phyloP scores from a whole-genome alignment of 1,140 invertebrate genomes.

The fruit fly (Drosophila melanogaster) region Release_6_plus_ISO1_MT NC_004354.4:4797501-4798000 shows the following conservation, averaged over 20 bases:
- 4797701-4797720: constrained; percentile 29
- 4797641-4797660: not conserved
- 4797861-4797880: too few relatives aligned
- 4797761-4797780: constrained; percentile 4
- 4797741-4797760: constrained; percentile 1
- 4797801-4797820: constrained; percentile 21
- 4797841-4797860: not conserved
- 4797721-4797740: constrained; percentile 16
- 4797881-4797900: not conserved
- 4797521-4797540: not conserved
- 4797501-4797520: constrained; percentile 18
- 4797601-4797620: not conserved
- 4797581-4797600: too few relatives aligned
- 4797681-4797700: constrained; percentile 7
- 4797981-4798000: too few relatives aligned
- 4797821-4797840: not conserved
- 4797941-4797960: too few relatives aligned
- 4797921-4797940: too few relatives aligned
- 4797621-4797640: not conserved
- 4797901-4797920: not conserved
- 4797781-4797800: constrained; percentile 11
- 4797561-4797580: not conserved
- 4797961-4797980: too few relatives aligned
- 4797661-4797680: not conserved
- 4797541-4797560: not conserved